Evolutionary conservation across 2,113 vertebrate species (phyloP).

Genomic region (Melanerpes aurifrons): DNA sequence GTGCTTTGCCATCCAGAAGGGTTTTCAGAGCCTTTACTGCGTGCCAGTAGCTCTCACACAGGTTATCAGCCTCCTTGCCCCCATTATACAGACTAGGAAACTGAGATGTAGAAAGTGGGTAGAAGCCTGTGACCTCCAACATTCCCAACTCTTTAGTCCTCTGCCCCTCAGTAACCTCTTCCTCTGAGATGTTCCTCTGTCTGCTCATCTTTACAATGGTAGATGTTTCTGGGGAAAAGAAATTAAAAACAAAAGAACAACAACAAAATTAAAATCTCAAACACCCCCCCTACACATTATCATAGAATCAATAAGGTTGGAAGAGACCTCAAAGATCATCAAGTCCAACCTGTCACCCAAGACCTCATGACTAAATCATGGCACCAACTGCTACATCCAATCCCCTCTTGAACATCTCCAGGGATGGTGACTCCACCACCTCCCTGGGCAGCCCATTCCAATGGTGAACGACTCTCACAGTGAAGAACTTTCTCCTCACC

Average conservation of each 20-base stretch:
- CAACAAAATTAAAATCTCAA: background rate
- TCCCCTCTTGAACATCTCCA: too few relatives aligned
- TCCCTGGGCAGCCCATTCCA: too few relatives aligned
- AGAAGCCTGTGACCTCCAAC: background rate
- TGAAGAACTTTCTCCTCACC: too few relatives aligned
- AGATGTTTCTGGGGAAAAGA: background rate
- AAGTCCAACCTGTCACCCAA: too few relatives aligned
- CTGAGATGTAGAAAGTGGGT: background rate
- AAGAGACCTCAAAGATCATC: too few relatives aligned
- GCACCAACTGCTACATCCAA: too few relatives aligned
- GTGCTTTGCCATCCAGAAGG: constrained; percentile 38
- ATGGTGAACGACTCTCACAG: too few relatives aligned
- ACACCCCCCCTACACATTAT: too few relatives aligned
- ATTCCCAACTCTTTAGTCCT: background rate
- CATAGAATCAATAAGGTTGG: too few relatives aligned
- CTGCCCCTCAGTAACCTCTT: background rate
- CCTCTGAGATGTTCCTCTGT: background rate
- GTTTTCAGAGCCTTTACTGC: background rate
- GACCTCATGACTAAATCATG: too few relatives aligned
- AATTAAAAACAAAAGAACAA: background rate
- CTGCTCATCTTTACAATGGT: background rate
- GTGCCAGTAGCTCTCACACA: constrained; percentile 17
- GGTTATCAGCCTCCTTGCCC: background rate
- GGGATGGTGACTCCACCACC: too few relatives aligned
- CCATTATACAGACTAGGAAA: background rate